These are phyloP conservation scores for Pinctada fucata DNA, from an alignment of 2,888 invertebrate genomes.

Conservation along the genomic window DNA sequence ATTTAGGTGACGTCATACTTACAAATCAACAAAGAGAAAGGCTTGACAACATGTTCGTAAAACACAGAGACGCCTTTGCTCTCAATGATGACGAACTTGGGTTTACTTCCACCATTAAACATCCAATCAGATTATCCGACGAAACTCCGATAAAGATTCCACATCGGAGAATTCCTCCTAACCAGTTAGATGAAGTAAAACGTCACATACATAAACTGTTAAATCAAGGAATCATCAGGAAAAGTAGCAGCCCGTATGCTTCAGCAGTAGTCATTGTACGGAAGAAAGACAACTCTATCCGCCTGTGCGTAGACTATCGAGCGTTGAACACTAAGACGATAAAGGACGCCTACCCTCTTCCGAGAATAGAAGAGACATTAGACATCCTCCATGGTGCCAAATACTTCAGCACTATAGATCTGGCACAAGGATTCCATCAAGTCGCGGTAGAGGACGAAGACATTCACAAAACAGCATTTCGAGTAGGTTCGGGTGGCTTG, in stretches of 20 bases:
- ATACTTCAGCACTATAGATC: conserved; percentile 29
- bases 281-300: conserved; percentile 38
- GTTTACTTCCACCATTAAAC: too few species aligned
- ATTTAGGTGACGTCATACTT: too few species aligned
- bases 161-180: conserved; percentile 42
- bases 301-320: conserved; percentile 46
- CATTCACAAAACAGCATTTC: conserved; percentile 24
- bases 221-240: conserved; percentile 41
- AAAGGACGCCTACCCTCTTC: conserved; percentile 44
- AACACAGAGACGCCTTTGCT: too few species aligned
- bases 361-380: conserved; percentile 44
- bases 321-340: conserved; percentile 40
- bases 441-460: conserved; percentile 21
- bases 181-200: conserved; percentile 39
- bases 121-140: too few species aligned
- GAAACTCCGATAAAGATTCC: too few species aligned
- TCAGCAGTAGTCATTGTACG: conserved; percentile 45
- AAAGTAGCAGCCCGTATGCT: conserved; percentile 43
- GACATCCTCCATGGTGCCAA: conserved; percentile 27
- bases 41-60: too few species aligned
- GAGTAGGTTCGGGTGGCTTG: too few species aligned
- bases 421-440: conserved; percentile 28
- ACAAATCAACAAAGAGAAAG: too few species aligned
- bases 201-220: conserved; percentile 38
- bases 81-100: too few species aligned